phyloP scores from a whole-genome alignment of 1,140 invertebrate species.

The Papilio polyxenes region DNA sequence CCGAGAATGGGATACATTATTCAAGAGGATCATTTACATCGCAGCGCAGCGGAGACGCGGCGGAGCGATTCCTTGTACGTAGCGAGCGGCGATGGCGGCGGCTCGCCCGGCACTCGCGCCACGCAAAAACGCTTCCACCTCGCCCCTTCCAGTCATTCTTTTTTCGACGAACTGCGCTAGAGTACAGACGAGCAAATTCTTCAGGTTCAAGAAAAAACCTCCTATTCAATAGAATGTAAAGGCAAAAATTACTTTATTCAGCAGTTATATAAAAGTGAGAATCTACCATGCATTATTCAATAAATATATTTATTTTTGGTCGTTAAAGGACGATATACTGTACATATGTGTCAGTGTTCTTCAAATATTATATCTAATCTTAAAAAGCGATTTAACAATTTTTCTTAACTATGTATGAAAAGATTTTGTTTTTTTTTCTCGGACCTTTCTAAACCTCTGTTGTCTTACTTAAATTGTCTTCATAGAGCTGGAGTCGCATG shows the following conservation, averaged over 20 bases:
- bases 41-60: slow-evolving; percentile 66
- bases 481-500: neutral
- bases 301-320: neutral
- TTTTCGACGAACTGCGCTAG: slow-evolving; percentile 50
- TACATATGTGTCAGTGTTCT: too few relatives aligned
- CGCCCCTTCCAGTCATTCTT: slow-evolving; percentile 63
- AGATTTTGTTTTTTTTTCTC: neutral
- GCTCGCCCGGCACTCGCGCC: slow-evolving; percentile 63
- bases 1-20: slow-evolving; percentile 78
- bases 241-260: slow-evolving; percentile 41
- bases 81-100: slow-evolving; percentile 46
- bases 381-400: neutral
- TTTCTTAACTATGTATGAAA: neutral
- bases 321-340: neutral
- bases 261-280: neutral
- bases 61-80: slow-evolving; percentile 73
- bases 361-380: neutral
- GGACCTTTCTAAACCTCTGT: neutral
- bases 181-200: slow-evolving; percentile 52
- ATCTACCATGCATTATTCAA: too few relatives aligned
- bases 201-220: slow-evolving; percentile 53
- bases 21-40: slow-evolving; percentile 79
- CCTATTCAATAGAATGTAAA: slow-evolving; percentile 49
- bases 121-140: slow-evolving; percentile 72
- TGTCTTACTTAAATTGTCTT: neutral